These are phyloP conservation scores for Stigmatopora nigra DNA, from an alignment of 2,113 vertebrate species.

Conservation along the genomic window DNA sequence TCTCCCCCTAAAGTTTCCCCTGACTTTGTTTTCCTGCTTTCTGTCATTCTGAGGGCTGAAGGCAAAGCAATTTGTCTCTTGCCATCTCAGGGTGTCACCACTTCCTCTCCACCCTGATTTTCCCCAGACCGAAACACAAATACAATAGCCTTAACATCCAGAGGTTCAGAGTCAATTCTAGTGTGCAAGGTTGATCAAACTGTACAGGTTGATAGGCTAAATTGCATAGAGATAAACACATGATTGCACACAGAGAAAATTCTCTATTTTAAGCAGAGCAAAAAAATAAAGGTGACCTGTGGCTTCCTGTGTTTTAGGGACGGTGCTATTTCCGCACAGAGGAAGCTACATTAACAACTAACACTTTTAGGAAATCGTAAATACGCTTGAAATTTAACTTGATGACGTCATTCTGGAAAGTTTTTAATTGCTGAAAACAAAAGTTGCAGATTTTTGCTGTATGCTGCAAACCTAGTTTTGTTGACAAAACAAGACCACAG, in stretches of 20 bases:
- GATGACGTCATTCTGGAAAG: background rate
- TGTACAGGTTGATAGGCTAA: background rate
- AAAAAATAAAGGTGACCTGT: conserved; percentile 45
- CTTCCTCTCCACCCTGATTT: conserved; percentile 61
- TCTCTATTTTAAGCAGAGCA: conserved; percentile 42
- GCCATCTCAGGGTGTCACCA: conserved; percentile 59
- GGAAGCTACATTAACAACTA: conserved; percentile 27
- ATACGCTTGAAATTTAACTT: background rate
- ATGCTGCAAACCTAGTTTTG: too few species aligned
- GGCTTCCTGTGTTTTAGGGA: conserved; percentile 54
- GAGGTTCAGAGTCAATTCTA: background rate
- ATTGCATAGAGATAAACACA: conserved; percentile 12
- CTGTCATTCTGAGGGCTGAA: conserved; percentile 42
- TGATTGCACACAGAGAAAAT: conserved; percentile 24
- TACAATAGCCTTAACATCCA: conserved; percentile 3
- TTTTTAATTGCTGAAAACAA: background rate
- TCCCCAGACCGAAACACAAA: conserved; percentile 24
- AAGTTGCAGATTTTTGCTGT: too few species aligned
- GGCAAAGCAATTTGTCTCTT: conserved; percentile 29
- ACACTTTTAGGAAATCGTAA: background rate
- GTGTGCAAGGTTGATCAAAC: background rate
- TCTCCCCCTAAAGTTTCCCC: conserved; percentile 56
- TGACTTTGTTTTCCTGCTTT: conserved; percentile 36
- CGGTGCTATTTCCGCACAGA: conserved; percentile 25
- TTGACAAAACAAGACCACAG: conserved; percentile 14